Evolutionary conservation across 2,797 vertebrate genomes (phyloP).

Genomic region (Girardinus metallicus): DNA sequence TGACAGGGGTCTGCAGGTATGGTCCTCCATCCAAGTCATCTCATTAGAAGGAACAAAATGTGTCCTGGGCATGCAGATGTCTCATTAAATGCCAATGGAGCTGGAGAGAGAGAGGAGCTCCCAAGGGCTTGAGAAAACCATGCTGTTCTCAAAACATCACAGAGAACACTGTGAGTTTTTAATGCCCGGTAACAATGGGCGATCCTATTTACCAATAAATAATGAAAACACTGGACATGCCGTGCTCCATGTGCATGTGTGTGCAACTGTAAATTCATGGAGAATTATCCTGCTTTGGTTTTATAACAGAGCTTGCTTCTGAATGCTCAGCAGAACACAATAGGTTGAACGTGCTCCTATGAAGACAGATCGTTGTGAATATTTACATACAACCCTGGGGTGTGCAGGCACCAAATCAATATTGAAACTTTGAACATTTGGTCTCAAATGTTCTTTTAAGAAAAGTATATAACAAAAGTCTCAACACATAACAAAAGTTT

Average conservation of each 20-base stretch:
- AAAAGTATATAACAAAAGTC: neutral
- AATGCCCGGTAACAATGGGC: slow-evolving; percentile 53
- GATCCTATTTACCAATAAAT: slow-evolving; percentile 61
- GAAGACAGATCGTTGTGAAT: slow-evolving; percentile 22
- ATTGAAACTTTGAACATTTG: neutral
- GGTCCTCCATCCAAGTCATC: slow-evolving; percentile 76
- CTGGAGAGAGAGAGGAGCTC: slow-evolving; percentile 73
- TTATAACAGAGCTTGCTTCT: slow-evolving; percentile 28
- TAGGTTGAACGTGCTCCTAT: slow-evolving; percentile 15
- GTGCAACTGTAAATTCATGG: slow-evolving; percentile 35
- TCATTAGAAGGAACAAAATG: slow-evolving; percentile 76
- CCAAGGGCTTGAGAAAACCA: slow-evolving; percentile 78
- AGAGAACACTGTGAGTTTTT: slow-evolving; percentile 74
- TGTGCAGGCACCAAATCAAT: slow-evolving; percentile 12
- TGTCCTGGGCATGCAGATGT: slow-evolving; percentile 78
- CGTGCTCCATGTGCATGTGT: slow-evolving; percentile 46
- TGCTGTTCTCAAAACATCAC: slow-evolving; percentile 82
- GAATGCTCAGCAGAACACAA: slow-evolving; percentile 15
- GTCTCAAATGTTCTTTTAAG: slow-evolving; percentile 24
- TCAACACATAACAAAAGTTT: neutral
- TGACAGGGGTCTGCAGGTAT: slow-evolving; percentile 54
- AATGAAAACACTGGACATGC: slow-evolving; percentile 54
- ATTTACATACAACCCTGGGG: slow-evolving; percentile 22
- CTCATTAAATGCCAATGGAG: slow-evolving; percentile 74
- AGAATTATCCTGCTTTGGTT: slow-evolving; percentile 40